phyloP scores from a whole-genome alignment of 2,888 invertebrate genomes.

The Catocala nupta region DNA sequence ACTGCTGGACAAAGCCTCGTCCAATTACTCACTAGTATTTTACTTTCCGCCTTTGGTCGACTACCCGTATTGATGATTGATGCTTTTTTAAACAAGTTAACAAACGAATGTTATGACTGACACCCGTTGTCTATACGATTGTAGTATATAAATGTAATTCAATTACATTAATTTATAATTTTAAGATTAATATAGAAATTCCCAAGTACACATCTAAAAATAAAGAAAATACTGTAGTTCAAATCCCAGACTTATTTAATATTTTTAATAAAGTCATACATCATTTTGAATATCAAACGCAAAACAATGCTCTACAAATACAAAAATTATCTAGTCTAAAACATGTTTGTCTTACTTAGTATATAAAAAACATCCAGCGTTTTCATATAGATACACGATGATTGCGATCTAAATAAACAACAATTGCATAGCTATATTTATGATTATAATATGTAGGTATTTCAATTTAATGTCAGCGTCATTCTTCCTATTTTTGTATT shows the following conservation, averaged over 20 bases:
- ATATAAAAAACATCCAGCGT: too few relatives aligned
- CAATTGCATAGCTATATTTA: too few relatives aligned
- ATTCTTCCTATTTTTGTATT: not conserved
- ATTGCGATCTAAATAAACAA: not conserved
- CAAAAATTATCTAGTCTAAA: too few relatives aligned
- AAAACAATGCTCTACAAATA: not conserved
- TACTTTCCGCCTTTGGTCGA: too few relatives aligned
- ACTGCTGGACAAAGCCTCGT: too few relatives aligned
- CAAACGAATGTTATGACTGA: too few relatives aligned
- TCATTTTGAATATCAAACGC: not conserved
- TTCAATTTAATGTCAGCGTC: not conserved
- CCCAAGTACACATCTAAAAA: constrained; percentile 12
- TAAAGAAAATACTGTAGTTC: constrained; percentile 19
- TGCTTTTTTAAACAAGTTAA: too few relatives aligned
- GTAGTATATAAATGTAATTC: constrained; percentile 18
- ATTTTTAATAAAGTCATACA: constrained; percentile 8
- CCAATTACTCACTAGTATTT: too few relatives aligned
- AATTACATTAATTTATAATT: constrained; percentile 22
- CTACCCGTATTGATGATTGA: too few relatives aligned
- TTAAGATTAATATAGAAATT: constrained; percentile 19
- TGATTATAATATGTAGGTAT: not conserved
- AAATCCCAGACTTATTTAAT: constrained; percentile 11
- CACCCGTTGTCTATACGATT: too few relatives aligned
- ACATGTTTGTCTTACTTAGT: too few relatives aligned
- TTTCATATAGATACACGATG: too few relatives aligned